phyloP scores from a whole-genome alignment of 2,113 vertebrate genomes.

The Strix aluco region DNA sequence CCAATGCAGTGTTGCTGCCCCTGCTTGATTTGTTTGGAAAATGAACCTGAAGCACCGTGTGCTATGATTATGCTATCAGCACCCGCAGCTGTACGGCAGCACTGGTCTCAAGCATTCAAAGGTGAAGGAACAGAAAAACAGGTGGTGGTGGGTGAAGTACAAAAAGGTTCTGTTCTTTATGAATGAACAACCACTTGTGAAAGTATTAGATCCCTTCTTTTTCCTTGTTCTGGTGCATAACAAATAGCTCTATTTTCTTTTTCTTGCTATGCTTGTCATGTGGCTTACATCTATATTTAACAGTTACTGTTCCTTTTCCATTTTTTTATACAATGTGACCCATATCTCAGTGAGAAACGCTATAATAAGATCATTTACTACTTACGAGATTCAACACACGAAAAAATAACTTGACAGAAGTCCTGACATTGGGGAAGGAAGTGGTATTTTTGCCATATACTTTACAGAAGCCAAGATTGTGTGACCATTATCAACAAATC shows the following conservation, averaged over 20 bases:
- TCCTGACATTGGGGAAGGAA: neutral
- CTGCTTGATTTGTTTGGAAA: neutral
- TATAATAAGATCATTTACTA: neutral
- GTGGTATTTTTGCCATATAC: neutral
- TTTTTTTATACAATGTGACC: neutral
- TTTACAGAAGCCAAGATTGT: neutral
- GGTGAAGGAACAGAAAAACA: neutral
- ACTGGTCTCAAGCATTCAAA: neutral
- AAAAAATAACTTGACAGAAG: neutral
- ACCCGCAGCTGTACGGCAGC: neutral
- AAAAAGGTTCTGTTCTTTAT: neutral
- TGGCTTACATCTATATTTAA: neutral
- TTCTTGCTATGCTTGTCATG: neutral
- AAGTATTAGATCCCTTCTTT: neutral
- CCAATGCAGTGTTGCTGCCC: neutral
- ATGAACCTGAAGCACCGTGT: neutral
- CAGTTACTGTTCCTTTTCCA: neutral
- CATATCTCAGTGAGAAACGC: neutral
- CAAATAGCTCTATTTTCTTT: no score
- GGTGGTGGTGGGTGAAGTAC: neutral
- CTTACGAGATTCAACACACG: neutral
- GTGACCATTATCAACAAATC: rapidly evolving
- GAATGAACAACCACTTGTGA: neutral
- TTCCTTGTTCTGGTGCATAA: neutral
- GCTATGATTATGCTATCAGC: neutral